Base-by-base conservation (phyloP, 2,888 invertebrate species). In the Alentia gelatinosa region DNA sequence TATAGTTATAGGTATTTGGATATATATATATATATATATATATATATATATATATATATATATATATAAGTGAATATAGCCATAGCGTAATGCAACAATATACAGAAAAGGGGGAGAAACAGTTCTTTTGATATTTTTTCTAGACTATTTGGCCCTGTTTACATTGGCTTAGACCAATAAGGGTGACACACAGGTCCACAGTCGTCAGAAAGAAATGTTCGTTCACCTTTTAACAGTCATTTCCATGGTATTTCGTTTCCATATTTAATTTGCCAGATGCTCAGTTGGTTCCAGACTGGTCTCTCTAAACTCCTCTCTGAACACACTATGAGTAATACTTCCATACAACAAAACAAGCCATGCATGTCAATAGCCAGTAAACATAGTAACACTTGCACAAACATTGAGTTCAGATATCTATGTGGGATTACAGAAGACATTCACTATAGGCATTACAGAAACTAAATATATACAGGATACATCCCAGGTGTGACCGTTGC, bases 171-270 rank as follows among this genome's bases (percentile, higher is more conserved):
- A 5, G 19, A 39, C 79, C 79, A 79, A 79, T 35, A n/a, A 79
- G 79, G 79, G 79, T 79, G 79, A 79, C 79, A 79, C 79, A 79
- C 79, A 79, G 35, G 39, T 79, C 39, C 79, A 79, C 35, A 79
- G 35, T 30, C 30, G 68, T n/a, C n/a, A 47, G 47, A 30, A 26
- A 68, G 68, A 12, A 26, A 68, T 68, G 68, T 35, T 79, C 39
- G 37, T 79, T 79, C 79, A 79, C 35, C 79, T 79, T 79, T 79
- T 79, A 56, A 19, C 68, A 68, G 30, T 68, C 68, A 9, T 30
- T 5, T 26, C 30, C 30, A 68, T 56, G 12, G 5, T 56, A 3
- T 56, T n/a, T 56, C n/a, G n/a, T n/a, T n/a, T n/a, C n/a, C n/a
- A n/a, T 47, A 47, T 12, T 12, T 68, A 56, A 68, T 9, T 68